phyloP scores from a whole-genome alignment of 2,113 vertebrate genomes.

The Rhizomys pruinosus region DNA sequence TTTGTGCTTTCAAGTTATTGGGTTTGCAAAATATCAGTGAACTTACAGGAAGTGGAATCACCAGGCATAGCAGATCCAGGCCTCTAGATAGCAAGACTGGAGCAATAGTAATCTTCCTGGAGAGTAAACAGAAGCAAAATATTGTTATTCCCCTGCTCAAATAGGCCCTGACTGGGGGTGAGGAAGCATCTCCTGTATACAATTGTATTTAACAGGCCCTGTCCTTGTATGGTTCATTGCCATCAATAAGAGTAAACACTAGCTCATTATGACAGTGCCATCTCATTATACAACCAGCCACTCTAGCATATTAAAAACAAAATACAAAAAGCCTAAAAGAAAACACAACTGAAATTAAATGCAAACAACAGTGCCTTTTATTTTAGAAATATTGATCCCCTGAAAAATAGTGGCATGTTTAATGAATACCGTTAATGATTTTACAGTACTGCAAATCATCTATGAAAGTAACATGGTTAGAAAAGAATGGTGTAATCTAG shows the following conservation, averaged over 20 bases:
- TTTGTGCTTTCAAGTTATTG: conserved; percentile 33
- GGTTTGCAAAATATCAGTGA: conserved; percentile 61
- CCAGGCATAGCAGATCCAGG: conserved; percentile 34
- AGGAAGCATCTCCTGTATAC: conserved; percentile 48
- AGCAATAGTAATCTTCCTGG: neutral
- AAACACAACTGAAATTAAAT: conserved; percentile 84
- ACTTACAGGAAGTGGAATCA: conserved; percentile 23
- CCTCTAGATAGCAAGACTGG: neutral
- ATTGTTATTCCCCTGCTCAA: conserved; percentile 26
- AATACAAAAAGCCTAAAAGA: conserved; percentile 81
- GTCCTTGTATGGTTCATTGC: conserved; percentile 66
- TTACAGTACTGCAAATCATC: conserved; percentile 85
- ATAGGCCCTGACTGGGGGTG: neutral
- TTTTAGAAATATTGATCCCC: conserved; percentile 81
- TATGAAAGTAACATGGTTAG: conserved; percentile 82
- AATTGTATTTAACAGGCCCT: conserved; percentile 63
- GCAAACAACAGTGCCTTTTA: conserved; percentile 83
- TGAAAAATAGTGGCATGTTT: conserved; percentile 83
- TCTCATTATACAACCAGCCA: conserved; percentile 76
- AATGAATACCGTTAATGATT: conserved; percentile 85
- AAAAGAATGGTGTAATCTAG: conserved; percentile 77
- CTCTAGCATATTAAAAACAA: conserved; percentile 77
- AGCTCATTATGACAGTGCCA: conserved; percentile 68
- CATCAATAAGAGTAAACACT: conserved; percentile 76
- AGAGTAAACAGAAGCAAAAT: conserved; percentile 59